These are phyloP conservation scores for Vollenhovia emeryi DNA, from an alignment of 1,140 invertebrate species.

Conservation along the genomic window DNA sequence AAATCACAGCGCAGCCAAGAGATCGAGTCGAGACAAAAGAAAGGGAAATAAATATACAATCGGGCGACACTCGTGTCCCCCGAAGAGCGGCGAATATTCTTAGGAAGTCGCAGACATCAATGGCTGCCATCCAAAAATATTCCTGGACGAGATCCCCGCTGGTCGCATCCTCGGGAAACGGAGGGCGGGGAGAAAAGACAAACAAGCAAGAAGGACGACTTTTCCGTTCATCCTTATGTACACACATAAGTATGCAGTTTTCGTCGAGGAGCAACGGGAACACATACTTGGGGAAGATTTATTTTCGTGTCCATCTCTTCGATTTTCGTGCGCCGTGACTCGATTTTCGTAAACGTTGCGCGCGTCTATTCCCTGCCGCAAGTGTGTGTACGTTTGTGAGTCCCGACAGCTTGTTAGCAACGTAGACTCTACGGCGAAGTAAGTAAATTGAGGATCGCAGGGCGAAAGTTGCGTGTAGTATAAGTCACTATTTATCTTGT, in stretches of 20 bases:
- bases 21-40: slow-evolving; percentile 52
- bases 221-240: slow-evolving; percentile 60
- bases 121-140: slow-evolving; percentile 74
- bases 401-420: slow-evolving; percentile 54
- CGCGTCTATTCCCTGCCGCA: slow-evolving; percentile 33
- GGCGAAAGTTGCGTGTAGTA: slow-evolving; percentile 27
- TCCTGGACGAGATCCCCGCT: slow-evolving; percentile 36
- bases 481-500: slow-evolving; percentile 54
- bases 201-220: slow-evolving; percentile 63
- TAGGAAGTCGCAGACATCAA: slow-evolving; percentile 34
- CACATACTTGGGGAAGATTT: slow-evolving; percentile 62
- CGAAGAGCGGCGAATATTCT: slow-evolving; percentile 28
- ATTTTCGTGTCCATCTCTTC: slow-evolving; percentile 62
- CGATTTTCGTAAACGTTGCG: slow-evolving; percentile 52
- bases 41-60: slow-evolving; percentile 67
- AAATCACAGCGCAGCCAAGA: slow-evolving; percentile 52
- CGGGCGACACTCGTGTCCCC: slow-evolving; percentile 54
- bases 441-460: slow-evolving; percentile 37
- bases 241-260: slow-evolving; percentile 69
- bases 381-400: slow-evolving; percentile 28
- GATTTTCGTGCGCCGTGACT: slow-evolving; percentile 58
- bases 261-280: slow-evolving; percentile 53
- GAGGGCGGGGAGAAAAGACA: slow-evolving; percentile 59
- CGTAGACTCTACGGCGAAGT: slow-evolving; percentile 16
- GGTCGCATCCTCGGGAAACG: slow-evolving; percentile 55